Conservation (phyloP, 2,888 invertebrate genomes). For the Ditula angustiorana region DNA sequence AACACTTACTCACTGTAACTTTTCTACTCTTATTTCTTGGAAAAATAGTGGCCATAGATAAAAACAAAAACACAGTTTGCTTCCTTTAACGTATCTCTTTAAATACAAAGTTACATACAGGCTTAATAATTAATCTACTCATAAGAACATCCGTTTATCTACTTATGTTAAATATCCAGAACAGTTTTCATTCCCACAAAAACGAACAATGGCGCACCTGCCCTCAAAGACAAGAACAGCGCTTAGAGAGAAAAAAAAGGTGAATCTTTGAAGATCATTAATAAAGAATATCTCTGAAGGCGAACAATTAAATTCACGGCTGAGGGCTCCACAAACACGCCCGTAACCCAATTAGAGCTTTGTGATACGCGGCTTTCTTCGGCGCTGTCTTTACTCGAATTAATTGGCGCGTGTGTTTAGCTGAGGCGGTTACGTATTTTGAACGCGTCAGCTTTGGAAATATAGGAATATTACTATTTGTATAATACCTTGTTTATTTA, state of each 20-base stretch:
- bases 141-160: background rate
- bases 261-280: constrained; percentile 30
- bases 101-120: too few species aligned
- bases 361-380: constrained; percentile 4
- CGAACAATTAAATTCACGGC: constrained; percentile 25
- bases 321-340: constrained; percentile 4
- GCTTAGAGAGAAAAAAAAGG: background rate
- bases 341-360: constrained; percentile 35
- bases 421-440: too few species aligned
- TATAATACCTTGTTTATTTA: too few species aligned
- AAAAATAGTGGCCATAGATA: too few species aligned
- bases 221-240: background rate
- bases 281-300: constrained; percentile 24
- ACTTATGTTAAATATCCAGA: background rate
- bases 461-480: too few species aligned
- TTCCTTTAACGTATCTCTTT: too few species aligned
- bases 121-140: too few species aligned
- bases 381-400: background rate
- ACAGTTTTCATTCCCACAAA: background rate
- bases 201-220: background rate
- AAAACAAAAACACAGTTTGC: too few species aligned
- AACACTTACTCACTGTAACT: too few species aligned
- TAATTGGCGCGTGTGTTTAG: constrained; percentile 22
- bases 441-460: too few species aligned
- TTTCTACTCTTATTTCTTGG: too few species aligned